Conservation (phyloP, 2,113 vertebrate genomes). For the Serinus canaria region DNA sequence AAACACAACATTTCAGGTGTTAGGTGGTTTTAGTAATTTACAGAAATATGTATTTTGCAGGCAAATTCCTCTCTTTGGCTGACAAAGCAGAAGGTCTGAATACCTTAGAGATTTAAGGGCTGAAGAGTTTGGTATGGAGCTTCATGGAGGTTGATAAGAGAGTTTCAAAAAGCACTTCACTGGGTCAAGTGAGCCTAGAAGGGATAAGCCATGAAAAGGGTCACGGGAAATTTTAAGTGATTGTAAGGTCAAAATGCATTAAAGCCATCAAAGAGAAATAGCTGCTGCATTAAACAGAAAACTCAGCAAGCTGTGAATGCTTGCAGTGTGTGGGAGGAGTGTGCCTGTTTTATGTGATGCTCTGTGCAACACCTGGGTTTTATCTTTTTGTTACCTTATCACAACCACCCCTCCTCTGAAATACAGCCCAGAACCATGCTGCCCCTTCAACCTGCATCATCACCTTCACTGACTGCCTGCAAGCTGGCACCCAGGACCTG, state of each 20-base stretch:
- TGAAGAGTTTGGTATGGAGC: background rate
- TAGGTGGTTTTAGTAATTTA: background rate
- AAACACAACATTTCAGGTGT: background rate
- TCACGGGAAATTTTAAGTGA: slow-evolving; percentile 1
- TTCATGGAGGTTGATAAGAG: background rate
- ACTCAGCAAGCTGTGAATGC: background rate
- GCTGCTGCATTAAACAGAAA: background rate
- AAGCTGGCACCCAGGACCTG: background rate
- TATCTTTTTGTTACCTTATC: slow-evolving; percentile 2
- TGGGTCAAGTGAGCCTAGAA: background rate
- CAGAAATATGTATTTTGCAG: background rate
- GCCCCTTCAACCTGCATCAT: background rate
- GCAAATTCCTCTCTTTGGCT: background rate
- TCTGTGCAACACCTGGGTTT: background rate
- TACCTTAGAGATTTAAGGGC: background rate
- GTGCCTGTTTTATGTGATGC: background rate
- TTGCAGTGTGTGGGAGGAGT: background rate
- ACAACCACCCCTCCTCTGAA: background rate
- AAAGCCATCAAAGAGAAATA: slow-evolving; percentile 4
- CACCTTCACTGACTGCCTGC: background rate
- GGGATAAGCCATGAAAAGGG: background rate
- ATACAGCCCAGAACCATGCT: background rate
- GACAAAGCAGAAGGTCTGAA: background rate
- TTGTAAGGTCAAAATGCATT: slow-evolving; percentile 19
- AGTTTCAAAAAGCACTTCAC: background rate